Conservation (phyloP, 64 coral and sea anemone genomes). For the Acropora yongei region DNA sequence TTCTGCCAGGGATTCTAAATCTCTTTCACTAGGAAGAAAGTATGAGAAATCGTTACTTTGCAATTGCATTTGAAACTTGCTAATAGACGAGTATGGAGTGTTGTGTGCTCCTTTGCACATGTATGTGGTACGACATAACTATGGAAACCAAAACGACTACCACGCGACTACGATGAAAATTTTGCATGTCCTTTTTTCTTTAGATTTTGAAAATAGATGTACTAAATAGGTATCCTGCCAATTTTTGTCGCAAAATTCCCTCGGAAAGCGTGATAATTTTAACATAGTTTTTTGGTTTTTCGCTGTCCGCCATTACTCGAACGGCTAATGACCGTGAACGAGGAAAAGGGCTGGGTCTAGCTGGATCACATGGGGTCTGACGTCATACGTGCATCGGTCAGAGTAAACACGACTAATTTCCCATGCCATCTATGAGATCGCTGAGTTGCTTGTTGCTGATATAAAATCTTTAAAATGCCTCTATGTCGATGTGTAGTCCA, state of each 20-base stretch:
- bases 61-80: too few relatives aligned
- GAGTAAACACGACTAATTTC: neutral
- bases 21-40: too few relatives aligned
- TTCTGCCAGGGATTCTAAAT: too few relatives aligned
- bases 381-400: neutral
- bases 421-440: neutral
- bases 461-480: neutral
- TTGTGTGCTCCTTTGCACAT: too few relatives aligned
- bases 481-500: neutral
- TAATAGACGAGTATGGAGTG: too few relatives aligned
- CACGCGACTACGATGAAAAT: too few relatives aligned
- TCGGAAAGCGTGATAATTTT: neutral
- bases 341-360: neutral
- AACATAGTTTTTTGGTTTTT: neutral
- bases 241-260: slow-evolving; percentile 9
- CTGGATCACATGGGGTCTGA: neutral
- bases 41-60: too few relatives aligned
- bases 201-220: neutral
- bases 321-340: neutral
- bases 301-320: neutral
- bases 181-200: neutral
- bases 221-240: slow-evolving; percentile 9
- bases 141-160: too few relatives aligned
- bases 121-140: too few relatives aligned
- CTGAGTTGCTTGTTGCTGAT: neutral